phyloP scores from a whole-genome alignment of 2,888 invertebrate species.

The Xestia sexstrigata region DNA sequence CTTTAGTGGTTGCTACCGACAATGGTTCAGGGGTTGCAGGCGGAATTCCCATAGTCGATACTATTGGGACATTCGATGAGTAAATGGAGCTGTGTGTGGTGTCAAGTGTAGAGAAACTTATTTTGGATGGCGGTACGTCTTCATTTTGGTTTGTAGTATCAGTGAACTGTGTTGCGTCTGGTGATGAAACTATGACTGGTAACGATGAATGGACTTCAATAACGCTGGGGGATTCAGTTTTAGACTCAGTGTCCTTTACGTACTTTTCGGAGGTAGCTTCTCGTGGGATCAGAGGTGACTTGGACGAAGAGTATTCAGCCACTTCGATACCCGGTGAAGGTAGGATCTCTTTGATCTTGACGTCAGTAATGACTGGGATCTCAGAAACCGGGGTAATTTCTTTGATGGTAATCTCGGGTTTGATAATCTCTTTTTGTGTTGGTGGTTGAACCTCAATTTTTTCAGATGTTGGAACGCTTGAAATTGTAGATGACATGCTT shows the following conservation, averaged over 20 bases:
- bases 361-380: conserved; percentile 85
- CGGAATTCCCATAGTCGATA: conserved; percentile 76
- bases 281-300: conserved; percentile 84
- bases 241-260: conserved; percentile 67
- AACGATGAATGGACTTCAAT: conserved; percentile 75
- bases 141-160: conserved; percentile 69
- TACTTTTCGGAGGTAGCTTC: conserved; percentile 84
- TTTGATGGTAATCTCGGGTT: conserved; percentile 89
- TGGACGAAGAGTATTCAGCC: conserved; percentile 84
- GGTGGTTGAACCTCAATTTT: conserved; percentile 68
- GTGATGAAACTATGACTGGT: conserved; percentile 63
- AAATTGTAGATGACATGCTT: conserved; percentile 72
- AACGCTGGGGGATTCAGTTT: conserved; percentile 76
- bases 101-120: conserved; percentile 83
- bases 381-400: conserved; percentile 91
- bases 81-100: conserved; percentile 81
- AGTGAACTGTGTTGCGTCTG: conserved; percentile 69
- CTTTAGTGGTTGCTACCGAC: conserved; percentile 76
- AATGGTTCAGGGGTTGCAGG: conserved; percentile 68
- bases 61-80: conserved; percentile 77
- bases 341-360: conserved; percentile 86
- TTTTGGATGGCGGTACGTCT: conserved; percentile 82
- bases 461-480: conserved; percentile 71
- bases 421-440: conserved; percentile 76
- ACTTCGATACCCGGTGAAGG: conserved; percentile 83